Conservation (phyloP, 2,113 vertebrate genomes). For the Elephas maximus region DNA sequence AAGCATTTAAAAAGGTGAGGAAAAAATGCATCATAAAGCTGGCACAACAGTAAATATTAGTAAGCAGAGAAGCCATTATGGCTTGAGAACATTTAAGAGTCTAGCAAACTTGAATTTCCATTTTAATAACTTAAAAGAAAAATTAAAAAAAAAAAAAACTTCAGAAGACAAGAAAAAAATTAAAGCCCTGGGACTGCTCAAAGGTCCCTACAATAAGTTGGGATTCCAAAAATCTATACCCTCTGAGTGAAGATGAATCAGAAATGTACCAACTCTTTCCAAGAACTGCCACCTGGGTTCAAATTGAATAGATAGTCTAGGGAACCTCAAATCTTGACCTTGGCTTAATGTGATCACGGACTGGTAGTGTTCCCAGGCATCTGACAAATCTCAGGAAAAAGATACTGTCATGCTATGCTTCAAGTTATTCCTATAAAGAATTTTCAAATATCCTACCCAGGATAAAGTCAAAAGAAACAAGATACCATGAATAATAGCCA, state of each 20-base stretch:
- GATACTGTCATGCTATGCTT: background rate
- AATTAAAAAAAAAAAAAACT: no score
- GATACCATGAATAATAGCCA: background rate
- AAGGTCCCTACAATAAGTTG: background rate
- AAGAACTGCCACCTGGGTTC: background rate
- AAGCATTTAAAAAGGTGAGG: background rate
- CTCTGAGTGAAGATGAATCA: background rate
- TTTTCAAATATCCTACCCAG: background rate
- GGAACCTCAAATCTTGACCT: background rate
- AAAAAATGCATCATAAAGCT: background rate
- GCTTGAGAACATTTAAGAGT: background rate
- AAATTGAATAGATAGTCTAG: background rate
- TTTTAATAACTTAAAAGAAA: no score
- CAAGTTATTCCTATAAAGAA: background rate
- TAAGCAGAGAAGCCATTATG: background rate
- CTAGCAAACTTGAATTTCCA: no score
- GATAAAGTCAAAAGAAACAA: conserved; percentile 3
- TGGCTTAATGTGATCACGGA: background rate
- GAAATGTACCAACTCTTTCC: background rate
- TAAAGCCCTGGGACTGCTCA: no score
- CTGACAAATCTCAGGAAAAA: background rate
- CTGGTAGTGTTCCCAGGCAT: background rate
- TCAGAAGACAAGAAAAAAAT: background rate
- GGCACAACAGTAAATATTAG: background rate
- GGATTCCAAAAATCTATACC: background rate